Evolutionary conservation across 1,140 invertebrate genomes (phyloP).

Genomic region (Panulirus ornatus): DNA sequence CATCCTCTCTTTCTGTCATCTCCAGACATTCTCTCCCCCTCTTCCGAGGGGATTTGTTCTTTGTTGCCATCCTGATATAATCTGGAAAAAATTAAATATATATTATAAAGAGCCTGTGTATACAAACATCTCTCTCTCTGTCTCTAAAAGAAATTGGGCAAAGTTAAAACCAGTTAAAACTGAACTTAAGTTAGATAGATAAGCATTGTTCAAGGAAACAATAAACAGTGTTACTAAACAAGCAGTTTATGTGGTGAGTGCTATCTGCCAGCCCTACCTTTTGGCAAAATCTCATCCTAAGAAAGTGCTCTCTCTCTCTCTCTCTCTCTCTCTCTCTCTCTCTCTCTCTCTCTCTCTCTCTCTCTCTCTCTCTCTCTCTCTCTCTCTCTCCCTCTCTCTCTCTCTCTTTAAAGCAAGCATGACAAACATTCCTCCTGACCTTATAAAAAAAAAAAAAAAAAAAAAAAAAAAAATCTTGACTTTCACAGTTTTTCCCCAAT

Average conservation of each 20-base stretch:
- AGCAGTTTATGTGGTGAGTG: not conserved
- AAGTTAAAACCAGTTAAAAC: not conserved
- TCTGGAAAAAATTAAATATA: constrained; percentile 1
- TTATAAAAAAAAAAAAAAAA: too few relatives aligned
- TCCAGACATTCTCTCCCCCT: constrained; percentile 1
- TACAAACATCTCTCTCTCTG: too few relatives aligned
- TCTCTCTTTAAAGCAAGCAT: too few relatives aligned
- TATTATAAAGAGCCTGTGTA: not conserved
- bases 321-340: constrained; percentile 26
- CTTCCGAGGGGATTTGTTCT: not conserved
- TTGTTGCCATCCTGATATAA: constrained; percentile 21
- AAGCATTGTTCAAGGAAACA: not conserved
- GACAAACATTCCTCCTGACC: too few relatives aligned
- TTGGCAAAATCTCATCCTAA: not conserved
- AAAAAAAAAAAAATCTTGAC: too few relatives aligned
- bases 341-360: not conserved
- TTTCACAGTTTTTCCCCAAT: too few relatives aligned
- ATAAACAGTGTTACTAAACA: not conserved
- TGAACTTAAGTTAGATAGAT: not conserved
- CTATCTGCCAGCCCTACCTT: not conserved
- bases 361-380: constrained; percentile 5
- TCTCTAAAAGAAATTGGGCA: not conserved
- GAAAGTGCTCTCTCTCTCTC: not conserved
- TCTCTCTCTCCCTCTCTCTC: not conserved
- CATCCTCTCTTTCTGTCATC: not conserved